These are phyloP conservation scores for Willisornis vidua DNA, from an alignment of 2,113 vertebrate species.

Conservation along the genomic window DNA sequence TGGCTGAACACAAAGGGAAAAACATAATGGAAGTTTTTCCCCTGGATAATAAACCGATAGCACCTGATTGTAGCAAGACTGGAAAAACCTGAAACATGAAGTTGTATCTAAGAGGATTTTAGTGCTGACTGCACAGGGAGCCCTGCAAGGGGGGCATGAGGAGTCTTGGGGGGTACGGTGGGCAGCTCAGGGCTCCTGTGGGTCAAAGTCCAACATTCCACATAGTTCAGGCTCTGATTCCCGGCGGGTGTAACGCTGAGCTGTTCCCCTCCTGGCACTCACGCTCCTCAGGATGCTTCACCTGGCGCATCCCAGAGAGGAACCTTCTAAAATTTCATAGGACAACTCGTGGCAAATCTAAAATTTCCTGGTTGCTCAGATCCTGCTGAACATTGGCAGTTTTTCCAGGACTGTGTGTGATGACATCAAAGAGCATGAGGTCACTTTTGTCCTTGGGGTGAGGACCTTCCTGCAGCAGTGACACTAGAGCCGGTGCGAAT, in stretches of 20 bases:
- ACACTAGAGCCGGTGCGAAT: accelerated
- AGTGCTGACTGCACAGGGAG: background rate
- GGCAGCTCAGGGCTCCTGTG: accelerated
- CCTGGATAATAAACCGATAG: background rate
- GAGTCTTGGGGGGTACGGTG: accelerated
- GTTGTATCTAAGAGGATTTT: background rate
- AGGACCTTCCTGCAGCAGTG: background rate
- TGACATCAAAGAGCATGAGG: background rate
- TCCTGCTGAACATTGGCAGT: background rate
- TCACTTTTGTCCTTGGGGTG: background rate
- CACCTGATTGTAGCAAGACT: background rate
- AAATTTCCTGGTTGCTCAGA: background rate
- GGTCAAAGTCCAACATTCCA: background rate
- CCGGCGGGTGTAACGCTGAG: accelerated
- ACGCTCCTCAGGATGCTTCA: background rate
- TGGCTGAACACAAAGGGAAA: background rate
- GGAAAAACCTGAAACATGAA: background rate
- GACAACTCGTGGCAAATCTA: background rate
- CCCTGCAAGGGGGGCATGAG: background rate
- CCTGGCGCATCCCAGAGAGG: background rate
- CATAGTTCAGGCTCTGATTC: background rate
- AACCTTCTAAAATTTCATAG: background rate
- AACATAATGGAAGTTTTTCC: background rate
- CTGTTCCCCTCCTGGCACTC: background rate
- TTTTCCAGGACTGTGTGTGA: background rate